Evolutionary conservation across 2,888 invertebrate genomes (phyloP), one percentile per base, ranked within the genome.

Genomic region (Caenorhabditis doughertyi): DNA sequence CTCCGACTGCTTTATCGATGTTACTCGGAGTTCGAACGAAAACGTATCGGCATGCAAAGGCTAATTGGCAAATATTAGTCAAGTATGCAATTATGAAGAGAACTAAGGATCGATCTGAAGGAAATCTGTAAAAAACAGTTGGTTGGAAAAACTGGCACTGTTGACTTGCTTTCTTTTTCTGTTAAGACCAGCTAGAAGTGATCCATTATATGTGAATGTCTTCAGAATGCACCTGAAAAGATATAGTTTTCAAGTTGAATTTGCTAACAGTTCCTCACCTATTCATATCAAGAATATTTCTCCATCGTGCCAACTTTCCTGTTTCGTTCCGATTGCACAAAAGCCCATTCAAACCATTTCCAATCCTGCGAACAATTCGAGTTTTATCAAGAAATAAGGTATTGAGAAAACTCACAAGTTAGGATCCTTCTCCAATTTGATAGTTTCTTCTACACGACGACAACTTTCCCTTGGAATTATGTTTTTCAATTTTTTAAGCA

Each of bases 401-500:
- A 32, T 7, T 32, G 32, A 32, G 39, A 39, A 39, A 5, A 27
- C 55, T 44, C 7, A 80, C 74, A 49, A 70, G 13, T 70, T 74
- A 4, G 79, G 83, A 44, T 83, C 74, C n/a, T 25, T 67, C 18
- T 77, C 58, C 23, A 82, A 68, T n/a, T 8, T n/a, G 8, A 55
- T 16, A 13, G 25, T 9, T n/a, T 79, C 64, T 32, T 42, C 23
- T 3, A 35, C 65, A 1, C 16, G 16, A n/a, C 25, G 55, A 7
- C 64, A 42, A 32, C 73, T 83, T 25, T 74, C 73, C 64, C 42
- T 44, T 4, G 79, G 83, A 2, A 67, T 11, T 21, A 83, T 58
- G 44, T 29, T n/a, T 11, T 42, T 23, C 32, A 87, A 18, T 62
- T 87, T 85, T n/a, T 64, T 60, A 1, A 90, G 76, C 68, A 90